These are phyloP conservation scores for Cheirogaleus major DNA, from an alignment of 2,797 vertebrate species.

Conservation along the genomic window DNA sequence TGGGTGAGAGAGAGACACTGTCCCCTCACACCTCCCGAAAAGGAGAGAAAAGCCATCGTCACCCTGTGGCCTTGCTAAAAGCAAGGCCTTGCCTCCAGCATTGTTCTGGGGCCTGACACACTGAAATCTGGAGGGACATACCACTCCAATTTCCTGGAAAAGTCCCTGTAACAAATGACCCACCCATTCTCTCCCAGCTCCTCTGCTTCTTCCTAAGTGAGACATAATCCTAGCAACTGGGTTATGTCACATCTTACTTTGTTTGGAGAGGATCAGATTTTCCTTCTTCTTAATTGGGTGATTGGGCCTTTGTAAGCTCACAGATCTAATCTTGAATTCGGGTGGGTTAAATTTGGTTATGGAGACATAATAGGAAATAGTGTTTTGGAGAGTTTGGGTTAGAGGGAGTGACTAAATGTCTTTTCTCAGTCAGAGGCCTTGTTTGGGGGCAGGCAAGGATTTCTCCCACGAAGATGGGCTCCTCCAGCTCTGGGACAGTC, in stretches of 20 bases:
- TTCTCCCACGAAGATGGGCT: neutral
- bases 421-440: constrained; percentile 39
- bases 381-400: constrained; percentile 83
- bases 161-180: constrained; percentile 63
- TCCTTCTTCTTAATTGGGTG: constrained; percentile 81
- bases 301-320: constrained; percentile 78
- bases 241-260: constrained; percentile 80
- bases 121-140: constrained; percentile 52
- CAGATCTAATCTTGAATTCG: constrained; percentile 81
- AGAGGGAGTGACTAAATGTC: constrained; percentile 69
- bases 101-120: constrained; percentile 53
- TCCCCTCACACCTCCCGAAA: neutral
- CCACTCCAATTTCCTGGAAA: constrained; percentile 78
- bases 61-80: neutral
- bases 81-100: neutral
- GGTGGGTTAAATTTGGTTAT: constrained; percentile 81
- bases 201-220: constrained; percentile 80
- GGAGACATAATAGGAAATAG: constrained; percentile 86
- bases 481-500: neutral
- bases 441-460: constrained; percentile 52
- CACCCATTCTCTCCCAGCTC: constrained; percentile 73
- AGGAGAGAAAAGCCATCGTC: neutral
- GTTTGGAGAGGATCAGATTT: constrained; percentile 86
- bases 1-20: neutral
- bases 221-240: constrained; percentile 72